These are phyloP conservation scores for Phaetusa simplex DNA, from an alignment of 2,113 vertebrate genomes.

Conservation along the genomic window DNA sequence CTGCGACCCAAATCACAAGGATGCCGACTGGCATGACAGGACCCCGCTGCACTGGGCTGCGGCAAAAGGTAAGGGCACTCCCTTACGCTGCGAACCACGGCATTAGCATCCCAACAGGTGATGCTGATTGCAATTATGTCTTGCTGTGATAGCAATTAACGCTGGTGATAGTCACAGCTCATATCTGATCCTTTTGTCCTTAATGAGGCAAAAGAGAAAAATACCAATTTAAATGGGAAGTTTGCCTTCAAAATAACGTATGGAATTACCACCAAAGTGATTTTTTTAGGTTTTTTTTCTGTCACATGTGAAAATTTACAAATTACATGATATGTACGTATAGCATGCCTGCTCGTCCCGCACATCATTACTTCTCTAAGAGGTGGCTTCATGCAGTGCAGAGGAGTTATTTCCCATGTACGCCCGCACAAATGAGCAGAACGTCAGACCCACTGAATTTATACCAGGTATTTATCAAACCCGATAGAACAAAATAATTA, in stretches of 20 bases:
- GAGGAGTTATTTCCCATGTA: background rate
- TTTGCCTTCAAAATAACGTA: background rate
- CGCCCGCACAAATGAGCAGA: background rate
- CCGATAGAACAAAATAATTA: background rate
- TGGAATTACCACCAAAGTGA: background rate
- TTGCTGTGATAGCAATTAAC: background rate
- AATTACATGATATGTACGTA: background rate
- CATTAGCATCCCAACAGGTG: background rate
- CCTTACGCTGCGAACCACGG: background rate
- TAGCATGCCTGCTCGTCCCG: background rate
- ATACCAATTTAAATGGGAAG: background rate
- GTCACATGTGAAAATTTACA: background rate
- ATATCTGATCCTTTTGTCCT: background rate
- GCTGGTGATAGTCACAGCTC: background rate
- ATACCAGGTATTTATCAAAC: background rate
- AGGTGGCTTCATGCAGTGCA: background rate
- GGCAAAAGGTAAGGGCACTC: conserved; percentile 75
- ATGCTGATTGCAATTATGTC: background rate
- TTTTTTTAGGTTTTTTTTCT: background rate
- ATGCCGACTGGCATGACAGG: conserved; percentile 86
- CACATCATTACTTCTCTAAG: background rate
- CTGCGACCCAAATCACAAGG: conserved; percentile 85
- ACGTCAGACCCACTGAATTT: background rate
- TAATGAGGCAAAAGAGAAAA: background rate
- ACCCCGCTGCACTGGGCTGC: conserved; percentile 93